These are phyloP conservation scores for Drosophila meridiana DNA, from an alignment of 2,888 invertebrate genomes.

Conservation along the genomic window DNA sequence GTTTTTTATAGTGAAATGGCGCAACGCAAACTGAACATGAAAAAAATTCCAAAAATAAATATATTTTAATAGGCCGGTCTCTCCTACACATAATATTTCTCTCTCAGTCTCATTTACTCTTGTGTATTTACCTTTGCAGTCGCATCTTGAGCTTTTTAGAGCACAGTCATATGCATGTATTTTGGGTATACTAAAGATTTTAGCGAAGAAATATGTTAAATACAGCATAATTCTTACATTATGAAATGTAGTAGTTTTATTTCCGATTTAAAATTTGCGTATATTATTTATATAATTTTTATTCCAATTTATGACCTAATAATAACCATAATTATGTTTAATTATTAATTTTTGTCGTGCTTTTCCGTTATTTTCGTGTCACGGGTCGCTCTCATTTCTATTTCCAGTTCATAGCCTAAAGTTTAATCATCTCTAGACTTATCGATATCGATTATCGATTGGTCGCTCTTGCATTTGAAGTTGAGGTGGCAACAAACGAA, in stretches of 20 bases:
- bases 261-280: no score
- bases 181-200: neutral
- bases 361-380: neutral
- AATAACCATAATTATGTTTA: neutral
- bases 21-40: slow-evolving; percentile 12
- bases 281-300: neutral
- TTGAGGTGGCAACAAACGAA: neutral
- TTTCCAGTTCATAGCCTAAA: neutral
- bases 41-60: slow-evolving; percentile 44
- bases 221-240: neutral
- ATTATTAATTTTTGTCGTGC: neutral
- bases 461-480: neutral
- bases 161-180: neutral
- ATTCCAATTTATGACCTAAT: neutral
- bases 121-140: neutral
- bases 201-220: neutral
- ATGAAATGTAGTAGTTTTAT: neutral
- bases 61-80: slow-evolving; percentile 25
- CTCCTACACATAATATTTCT: neutral
- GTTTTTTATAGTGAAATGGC: slow-evolving; percentile 19
- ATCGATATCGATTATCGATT: neutral
- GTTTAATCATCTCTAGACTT: neutral
- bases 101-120: neutral
- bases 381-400: neutral
- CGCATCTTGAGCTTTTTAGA: neutral